Base-by-base conservation (phyloP, 1,140 invertebrate genomes). In the Eulimnadia texana region DNA sequence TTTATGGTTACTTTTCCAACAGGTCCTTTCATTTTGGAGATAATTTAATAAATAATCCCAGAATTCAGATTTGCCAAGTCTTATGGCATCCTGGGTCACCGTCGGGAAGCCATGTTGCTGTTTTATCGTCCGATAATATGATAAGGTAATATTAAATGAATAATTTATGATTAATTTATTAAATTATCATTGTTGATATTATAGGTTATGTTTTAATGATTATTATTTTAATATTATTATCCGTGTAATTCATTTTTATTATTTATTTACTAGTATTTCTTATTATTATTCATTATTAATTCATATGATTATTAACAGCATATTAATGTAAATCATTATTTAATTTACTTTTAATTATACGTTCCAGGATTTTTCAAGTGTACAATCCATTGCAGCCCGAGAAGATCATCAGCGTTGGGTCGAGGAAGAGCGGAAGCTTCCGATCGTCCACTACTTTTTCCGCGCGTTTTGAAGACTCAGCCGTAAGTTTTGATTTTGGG, bases 61-160 rank as follows among this genome's bases (percentile, higher is more conserved):
- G 53, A 20, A 28, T 61, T 13, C 27, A 9, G 0, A 54, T 61
- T 11, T 75, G 80, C 3, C 80, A 83, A 65, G 79, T 82, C 0
- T 77, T 81, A 24, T 94, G 90, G 86, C 89, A 93, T 77, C 86
- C 87, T 10, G 84, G 80, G 20, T 89, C 88, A 3, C 75, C 78
- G 1, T 80, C 82, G 0, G 82, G 88, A 64, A 82, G 81, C 1
- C 86, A 89, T 70, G 67, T 93, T 1, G 70, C 89, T 0, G 77
- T 91, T 9, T 74, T 94, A 2, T 84, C 88, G 1, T 88, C 86
- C 6, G 85, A 92, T 71, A 91, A 92, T 70, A 79, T 80, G 3
- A 80, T 91, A 63, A 83, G 85, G 85, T 86, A 65, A 62, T 50
- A 28, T 11, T 29, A 47, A 33, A 54, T 54, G 22, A 53, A 63